Base-by-base conservation (phyloP, 2,797 vertebrate genomes). In the Lates japonicus region DNA sequence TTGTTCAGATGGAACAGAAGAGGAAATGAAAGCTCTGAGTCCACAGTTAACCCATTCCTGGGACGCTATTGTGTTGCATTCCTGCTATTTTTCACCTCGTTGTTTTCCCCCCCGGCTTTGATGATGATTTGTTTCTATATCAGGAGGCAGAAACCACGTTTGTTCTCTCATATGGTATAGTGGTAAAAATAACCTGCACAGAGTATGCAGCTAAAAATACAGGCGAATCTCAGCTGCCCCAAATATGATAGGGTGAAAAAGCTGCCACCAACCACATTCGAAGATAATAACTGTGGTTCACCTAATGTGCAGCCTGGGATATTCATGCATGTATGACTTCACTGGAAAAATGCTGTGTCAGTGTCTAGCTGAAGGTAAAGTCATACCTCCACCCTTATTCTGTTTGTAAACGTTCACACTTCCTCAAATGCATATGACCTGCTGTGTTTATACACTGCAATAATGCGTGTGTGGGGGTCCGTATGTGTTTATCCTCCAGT, bases 1-100 rank as follows among this genome's bases (percentile, higher is more conserved):
- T 96, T 95, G 94, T 94, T 96, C 95, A 95, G 95, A 95, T 95
- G 94, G 94, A 94, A 93, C 92, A 93, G 92, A 86, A 88, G 92
- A 95, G 94, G 94, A 95, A 95, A 95, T 93, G 92, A 95, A 93
- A 92, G 93, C 92, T 90, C 87, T 81, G 88, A 92, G 86, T 79
- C 76, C 80, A 77, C 75, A 37, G 90, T 96, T 95, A 95, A 95
- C 95, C 94, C 94, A 52, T 94, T 78, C 77, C 88, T 91, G 83
- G 87, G 83, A 88, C 91, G 33, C 82, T 51, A 77, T 78, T 85
- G 74, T 77, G 60, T 76, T 29, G 72, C 76, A 79, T 88, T 78
- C 75, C 83, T 75, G 68, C 63, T 87, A 59, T 68, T 82, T 83
- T 89, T 65, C 63, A 22, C 65, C 33, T 54, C 19, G n/a, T 57